These are phyloP conservation scores for Chlorospingus flavigularis DNA, from an alignment of 2,797 vertebrate genomes.

Conservation along the genomic window DNA sequence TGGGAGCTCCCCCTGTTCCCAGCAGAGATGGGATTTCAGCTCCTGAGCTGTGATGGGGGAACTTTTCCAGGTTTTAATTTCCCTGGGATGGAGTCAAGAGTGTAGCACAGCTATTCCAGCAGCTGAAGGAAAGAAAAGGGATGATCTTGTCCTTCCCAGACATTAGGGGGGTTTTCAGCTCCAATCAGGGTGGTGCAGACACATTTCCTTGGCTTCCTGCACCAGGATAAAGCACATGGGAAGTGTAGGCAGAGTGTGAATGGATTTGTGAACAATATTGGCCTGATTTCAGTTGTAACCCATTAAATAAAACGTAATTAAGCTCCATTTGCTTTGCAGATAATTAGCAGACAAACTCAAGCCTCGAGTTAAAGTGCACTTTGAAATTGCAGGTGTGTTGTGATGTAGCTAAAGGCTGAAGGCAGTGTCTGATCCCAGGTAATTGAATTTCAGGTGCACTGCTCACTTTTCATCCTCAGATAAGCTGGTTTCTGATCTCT, in stretches of 20 bases:
- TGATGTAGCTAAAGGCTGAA: not conserved
- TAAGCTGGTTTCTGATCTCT: not conserved
- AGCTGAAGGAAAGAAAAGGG: not conserved
- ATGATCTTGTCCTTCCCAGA: not conserved
- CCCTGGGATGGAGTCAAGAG: not conserved
- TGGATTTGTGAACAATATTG: not conserved
- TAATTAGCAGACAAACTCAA: slow-evolving; percentile 17
- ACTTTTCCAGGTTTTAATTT: not conserved
- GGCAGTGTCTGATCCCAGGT: not conserved
- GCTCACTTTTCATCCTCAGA: not conserved
- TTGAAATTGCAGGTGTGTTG: slow-evolving; percentile 7
- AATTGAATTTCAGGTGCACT: not conserved
- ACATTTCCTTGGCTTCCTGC: not conserved
- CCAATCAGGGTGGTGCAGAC: not conserved
- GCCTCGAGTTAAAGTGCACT: not conserved
- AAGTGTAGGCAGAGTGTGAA: not conserved
- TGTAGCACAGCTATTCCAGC: not conserved
- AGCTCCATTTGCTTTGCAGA: not conserved
- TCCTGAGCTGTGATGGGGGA: accelerated
- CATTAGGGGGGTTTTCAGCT: not conserved
- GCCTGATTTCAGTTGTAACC: not conserved
- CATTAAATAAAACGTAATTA: not conserved
- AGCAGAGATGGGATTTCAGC: not conserved
- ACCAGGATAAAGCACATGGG: not conserved
- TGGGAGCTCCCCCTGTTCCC: not conserved